phyloP scores from a whole-genome alignment of 2,797 vertebrate species.

The Myiotriccus ornatus region DNA sequence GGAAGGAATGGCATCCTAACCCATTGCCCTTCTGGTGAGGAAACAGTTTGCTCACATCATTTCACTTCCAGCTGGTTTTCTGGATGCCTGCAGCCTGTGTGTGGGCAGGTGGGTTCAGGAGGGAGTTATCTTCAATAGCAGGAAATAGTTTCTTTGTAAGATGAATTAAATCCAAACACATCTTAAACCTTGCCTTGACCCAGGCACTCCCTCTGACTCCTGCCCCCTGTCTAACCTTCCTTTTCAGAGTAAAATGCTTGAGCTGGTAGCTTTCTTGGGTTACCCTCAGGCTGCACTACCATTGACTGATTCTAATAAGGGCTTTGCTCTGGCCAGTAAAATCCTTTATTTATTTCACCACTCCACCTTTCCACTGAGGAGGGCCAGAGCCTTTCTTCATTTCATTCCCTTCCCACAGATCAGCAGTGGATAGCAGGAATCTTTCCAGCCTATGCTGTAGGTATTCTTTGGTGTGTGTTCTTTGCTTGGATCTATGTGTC shows the following conservation, averaged over 20 bases:
- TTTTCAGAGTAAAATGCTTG: slow-evolving; percentile 49
- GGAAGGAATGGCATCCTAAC: slow-evolving; percentile 59
- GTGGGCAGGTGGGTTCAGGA: slow-evolving; percentile 72
- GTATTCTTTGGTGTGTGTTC: neutral
- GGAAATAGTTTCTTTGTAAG: slow-evolving; percentile 70
- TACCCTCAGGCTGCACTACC: slow-evolving; percentile 18
- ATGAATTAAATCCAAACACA: slow-evolving; percentile 69
- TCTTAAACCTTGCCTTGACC: slow-evolving; percentile 69
- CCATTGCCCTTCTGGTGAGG: slow-evolving; percentile 60
- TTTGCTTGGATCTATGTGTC: neutral
- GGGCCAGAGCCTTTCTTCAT: neutral
- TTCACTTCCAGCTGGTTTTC: slow-evolving; percentile 65
- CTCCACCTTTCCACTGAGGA: slow-evolving; percentile 3
- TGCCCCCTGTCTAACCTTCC: slow-evolving; percentile 59
- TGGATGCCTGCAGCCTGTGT: slow-evolving; percentile 67
- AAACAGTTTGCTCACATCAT: slow-evolving; percentile 60
- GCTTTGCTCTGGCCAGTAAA: slow-evolving; percentile 26
- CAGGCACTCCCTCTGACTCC: slow-evolving; percentile 65
- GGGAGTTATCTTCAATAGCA: slow-evolving; percentile 69
- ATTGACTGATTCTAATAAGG: slow-evolving; percentile 24
- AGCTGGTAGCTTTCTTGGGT: slow-evolving; percentile 46
- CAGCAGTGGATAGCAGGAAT: neutral
- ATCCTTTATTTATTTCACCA: slow-evolving; percentile 27
- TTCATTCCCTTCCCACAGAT: neutral
- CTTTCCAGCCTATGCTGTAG: neutral